A percentile compares a stretch with the other conserved stretches of the same genome.
Conservation (phyloP, 2,888 invertebrate genomes). For the Kryphioiulus occultus region DNA sequence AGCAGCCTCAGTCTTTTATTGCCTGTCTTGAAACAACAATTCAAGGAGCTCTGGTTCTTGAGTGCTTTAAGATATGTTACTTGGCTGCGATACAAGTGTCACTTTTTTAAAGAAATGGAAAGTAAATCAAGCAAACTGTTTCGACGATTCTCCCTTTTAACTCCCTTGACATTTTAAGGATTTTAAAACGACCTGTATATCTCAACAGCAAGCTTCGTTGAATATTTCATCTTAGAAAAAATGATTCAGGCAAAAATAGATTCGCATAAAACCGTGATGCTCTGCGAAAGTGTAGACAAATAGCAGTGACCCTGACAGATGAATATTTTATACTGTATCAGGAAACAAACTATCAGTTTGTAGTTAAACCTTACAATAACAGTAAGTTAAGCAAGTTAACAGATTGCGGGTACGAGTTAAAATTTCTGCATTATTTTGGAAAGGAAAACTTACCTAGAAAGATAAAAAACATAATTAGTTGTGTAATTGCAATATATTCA, state of each 20-base stretch:
- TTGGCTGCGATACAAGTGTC: slow-evolving; percentile 15
- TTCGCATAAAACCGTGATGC: neutral
- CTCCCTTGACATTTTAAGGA: neutral
- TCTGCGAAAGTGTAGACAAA: too few relatives aligned
- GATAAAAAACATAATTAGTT: neutral
- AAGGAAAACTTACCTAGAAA: neutral
- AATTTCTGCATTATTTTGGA: neutral
- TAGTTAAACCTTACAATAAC: neutral
- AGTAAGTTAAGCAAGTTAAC: neutral
- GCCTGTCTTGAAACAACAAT: neutral
- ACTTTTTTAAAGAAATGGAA: neutral
- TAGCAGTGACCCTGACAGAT: too few relatives aligned
- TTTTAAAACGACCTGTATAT: neutral
- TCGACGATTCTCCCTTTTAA: neutral
- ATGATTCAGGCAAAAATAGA: neutral
- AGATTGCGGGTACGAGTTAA: neutral
- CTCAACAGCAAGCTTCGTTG: neutral
- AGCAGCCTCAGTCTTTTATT: neutral
- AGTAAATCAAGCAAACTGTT: slow-evolving; percentile 19
- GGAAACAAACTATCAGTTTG: neutral
- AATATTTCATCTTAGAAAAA: neutral
- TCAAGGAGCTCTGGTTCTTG: too few relatives aligned
- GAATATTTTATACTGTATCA: too few relatives aligned
- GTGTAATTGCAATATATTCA: neutral
- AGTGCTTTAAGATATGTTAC: neutral